phyloP scores from a whole-genome alignment of 1,140 invertebrate species.

The Nasonia vitripennis region DNA sequence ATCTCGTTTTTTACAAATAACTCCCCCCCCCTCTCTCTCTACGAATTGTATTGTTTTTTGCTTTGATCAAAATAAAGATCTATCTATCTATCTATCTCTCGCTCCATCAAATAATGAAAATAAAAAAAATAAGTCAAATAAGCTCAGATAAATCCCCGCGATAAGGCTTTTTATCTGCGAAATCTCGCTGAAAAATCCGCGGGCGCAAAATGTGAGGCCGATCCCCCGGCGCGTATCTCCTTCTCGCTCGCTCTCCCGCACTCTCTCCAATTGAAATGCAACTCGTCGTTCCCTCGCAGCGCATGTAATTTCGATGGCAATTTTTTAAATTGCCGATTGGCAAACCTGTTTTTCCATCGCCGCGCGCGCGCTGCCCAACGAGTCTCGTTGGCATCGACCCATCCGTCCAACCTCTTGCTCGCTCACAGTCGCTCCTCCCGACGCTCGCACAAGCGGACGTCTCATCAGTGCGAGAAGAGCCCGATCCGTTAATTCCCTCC shows the following conservation, averaged over 20 bases:
- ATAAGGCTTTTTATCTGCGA: constrained; percentile 34
- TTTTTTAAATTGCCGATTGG: constrained; percentile 53
- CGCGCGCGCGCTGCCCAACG: constrained; percentile 10
- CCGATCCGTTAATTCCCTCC: constrained; percentile 37
- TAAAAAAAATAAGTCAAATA: constrained; percentile 44
- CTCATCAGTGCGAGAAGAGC: neutral
- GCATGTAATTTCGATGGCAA: constrained; percentile 51
- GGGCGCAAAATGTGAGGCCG: constrained; percentile 16
- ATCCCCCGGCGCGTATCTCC: neutral
- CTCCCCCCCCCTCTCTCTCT: neutral
- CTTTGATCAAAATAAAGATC: too few species aligned
- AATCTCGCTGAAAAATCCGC: constrained; percentile 40
- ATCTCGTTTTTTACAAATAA: constrained; percentile 35
- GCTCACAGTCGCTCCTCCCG: constrained; percentile 6
- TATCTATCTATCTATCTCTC: too few species aligned
- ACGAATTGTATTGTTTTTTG: too few species aligned
- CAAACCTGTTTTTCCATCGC: constrained; percentile 50
- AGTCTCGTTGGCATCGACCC: constrained; percentile 15
- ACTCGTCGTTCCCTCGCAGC: constrained; percentile 27
- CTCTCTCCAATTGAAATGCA: constrained; percentile 11
- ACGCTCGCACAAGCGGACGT: neutral
- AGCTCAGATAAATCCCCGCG: constrained; percentile 19
- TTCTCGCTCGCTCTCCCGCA: neutral
- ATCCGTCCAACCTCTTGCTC: constrained; percentile 4
- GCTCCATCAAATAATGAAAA: constrained; percentile 34